Percentiles rank a stretch among this genome's conserved stretches.
phyloP scores from a whole-genome alignment of 1,140 invertebrate genomes.

The Drosophila orosa region DNA sequence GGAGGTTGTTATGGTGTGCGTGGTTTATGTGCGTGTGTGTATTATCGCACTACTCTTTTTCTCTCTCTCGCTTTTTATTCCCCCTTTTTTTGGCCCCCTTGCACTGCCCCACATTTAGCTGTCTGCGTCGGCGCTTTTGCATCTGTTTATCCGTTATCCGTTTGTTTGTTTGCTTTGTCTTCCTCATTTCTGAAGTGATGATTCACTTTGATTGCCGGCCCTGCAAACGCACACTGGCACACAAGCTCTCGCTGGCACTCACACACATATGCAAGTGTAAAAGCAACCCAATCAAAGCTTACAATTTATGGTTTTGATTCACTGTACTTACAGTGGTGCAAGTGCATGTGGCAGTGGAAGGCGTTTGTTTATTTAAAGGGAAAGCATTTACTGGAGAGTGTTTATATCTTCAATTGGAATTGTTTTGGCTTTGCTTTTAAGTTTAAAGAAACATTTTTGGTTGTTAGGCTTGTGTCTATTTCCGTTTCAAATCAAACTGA shows the following conservation, averaged over 20 bases:
- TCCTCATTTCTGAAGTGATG: slow-evolving; percentile 71
- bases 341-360: not conserved
- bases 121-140: slow-evolving; percentile 50
- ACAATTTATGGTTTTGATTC: slow-evolving; percentile 44
- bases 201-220: slow-evolving; percentile 71
- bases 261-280: not conserved
- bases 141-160: slow-evolving; percentile 42
- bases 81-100: not conserved
- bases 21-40: slow-evolving; percentile 20
- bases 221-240: slow-evolving; percentile 11
- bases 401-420: slow-evolving; percentile 1
- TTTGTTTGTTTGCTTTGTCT: slow-evolving; percentile 54
- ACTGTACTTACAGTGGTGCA: slow-evolving; percentile 30
- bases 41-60: slow-evolving; percentile 26
- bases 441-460: not conserved
- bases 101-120: slow-evolving; percentile 31
- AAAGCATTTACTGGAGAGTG: not conserved
- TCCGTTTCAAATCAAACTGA: not conserved
- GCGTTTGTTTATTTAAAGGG: slow-evolving; percentile 8
- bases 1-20: slow-evolving; percentile 6
- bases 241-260: slow-evolving; percentile 4
- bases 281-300: slow-evolving; percentile 24
- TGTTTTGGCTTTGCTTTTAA: not conserved
- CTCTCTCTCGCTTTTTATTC: slow-evolving; percentile 9
- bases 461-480: not conserved